Evolutionary conservation across 2,797 vertebrate genomes (phyloP).

Genomic region (Diceros bicornis): DNA sequence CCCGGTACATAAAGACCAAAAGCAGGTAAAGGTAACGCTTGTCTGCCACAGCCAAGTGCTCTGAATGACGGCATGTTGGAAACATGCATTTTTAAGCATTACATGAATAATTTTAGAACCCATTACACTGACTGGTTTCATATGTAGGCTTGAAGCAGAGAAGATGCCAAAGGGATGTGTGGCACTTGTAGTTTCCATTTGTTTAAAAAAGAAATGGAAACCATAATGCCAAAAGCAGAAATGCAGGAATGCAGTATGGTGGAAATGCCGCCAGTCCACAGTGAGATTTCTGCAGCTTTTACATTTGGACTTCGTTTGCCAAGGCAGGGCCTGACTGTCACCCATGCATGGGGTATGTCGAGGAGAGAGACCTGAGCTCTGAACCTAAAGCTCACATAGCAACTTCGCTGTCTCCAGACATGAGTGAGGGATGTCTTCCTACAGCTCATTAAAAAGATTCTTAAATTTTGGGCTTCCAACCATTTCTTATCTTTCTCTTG

Average conservation of each 20-base stretch:
- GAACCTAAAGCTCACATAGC: neutral
- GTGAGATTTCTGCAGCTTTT: neutral
- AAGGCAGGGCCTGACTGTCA: neutral
- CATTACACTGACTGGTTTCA: conserved; percentile 45
- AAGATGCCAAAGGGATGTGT: conserved; percentile 12
- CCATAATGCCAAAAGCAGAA: neutral
- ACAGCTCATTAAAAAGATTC: neutral
- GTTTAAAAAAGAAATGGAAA: conserved; percentile 39
- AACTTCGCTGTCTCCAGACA: neutral
- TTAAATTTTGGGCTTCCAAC: neutral
- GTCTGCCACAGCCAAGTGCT: neutral
- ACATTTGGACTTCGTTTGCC: neutral
- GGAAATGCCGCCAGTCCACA: neutral
- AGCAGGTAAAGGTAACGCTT: neutral
- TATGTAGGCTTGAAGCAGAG: conserved; percentile 41
- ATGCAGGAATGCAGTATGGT: neutral
- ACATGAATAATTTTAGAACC: conserved; percentile 68
- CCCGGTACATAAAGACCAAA: neutral
- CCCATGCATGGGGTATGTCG: fast-evolving
- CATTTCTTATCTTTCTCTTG: neutral
- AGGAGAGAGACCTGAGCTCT: neutral
- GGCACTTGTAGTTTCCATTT: conserved; percentile 63
- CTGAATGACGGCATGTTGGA: conserved; percentile 13
- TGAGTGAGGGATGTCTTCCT: neutral
- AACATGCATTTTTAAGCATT: conserved; percentile 60